Evolutionary conservation across 2,113 vertebrate genomes (phyloP).

Genomic region (Sterna hirundo): DNA sequence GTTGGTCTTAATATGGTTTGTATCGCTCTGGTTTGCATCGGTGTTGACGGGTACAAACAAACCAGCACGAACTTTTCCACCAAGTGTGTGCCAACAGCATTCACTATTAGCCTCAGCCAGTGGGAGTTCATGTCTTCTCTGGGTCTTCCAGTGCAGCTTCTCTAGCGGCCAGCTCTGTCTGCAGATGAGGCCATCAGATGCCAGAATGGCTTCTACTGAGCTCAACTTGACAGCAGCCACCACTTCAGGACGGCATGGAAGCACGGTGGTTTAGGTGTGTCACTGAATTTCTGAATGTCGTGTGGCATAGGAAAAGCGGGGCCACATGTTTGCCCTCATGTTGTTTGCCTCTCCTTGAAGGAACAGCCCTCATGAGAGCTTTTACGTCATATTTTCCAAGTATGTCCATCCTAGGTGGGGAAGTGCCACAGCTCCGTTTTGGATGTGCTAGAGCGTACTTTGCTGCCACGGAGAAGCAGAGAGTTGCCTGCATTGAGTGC

Average conservation of each 20-base stretch:
- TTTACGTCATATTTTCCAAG: neutral
- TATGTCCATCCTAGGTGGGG: fast-evolving
- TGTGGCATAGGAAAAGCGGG: neutral
- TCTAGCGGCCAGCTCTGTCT: neutral
- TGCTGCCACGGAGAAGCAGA: neutral
- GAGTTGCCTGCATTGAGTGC: neutral
- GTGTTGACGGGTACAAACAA: neutral
- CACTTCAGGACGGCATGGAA: neutral
- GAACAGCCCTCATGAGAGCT: neutral
- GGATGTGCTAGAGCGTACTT: too few species aligned
- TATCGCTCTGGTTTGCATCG: neutral
- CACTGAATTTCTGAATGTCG: neutral
- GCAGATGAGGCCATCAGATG: neutral
- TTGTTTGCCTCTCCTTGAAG: neutral
- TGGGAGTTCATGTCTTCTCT: neutral
- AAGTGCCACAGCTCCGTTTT: neutral
- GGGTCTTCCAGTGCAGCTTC: neutral
- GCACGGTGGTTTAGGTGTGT: neutral
- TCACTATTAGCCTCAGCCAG: neutral
- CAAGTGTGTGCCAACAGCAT: too few species aligned
- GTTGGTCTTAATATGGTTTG: too few species aligned
- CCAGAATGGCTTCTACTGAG: neutral
- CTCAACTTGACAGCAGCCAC: neutral
- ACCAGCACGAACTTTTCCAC: neutral
- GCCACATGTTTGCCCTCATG: neutral